phyloP scores from a whole-genome alignment of 1,140 invertebrate genomes.

The Bombus waltoni region DNA sequence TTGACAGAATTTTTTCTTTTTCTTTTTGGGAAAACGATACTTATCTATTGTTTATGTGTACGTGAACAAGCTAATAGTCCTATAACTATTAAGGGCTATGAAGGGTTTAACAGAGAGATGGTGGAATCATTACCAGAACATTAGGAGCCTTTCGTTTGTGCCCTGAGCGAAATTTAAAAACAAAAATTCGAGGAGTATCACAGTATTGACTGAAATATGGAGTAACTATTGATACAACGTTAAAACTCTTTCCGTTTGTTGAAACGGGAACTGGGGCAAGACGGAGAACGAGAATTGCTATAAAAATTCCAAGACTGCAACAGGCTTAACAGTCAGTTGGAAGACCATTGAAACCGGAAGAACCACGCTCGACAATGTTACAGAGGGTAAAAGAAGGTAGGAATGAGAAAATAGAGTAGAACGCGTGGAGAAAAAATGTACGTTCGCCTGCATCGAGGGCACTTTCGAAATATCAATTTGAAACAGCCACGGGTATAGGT shows the following conservation, averaged over 20 bases:
- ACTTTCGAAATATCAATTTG: conserved; percentile 79
- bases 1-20: too few relatives aligned
- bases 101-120: too few relatives aligned
- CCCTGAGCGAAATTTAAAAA: not conserved
- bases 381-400: not conserved
- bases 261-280: too few relatives aligned
- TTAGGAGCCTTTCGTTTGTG: conserved; percentile 59
- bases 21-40: too few relatives aligned
- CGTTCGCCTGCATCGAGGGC: conserved; percentile 21
- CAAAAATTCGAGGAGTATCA: not conserved
- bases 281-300: too few relatives aligned
- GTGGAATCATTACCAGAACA: conserved; percentile 26
- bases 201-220: not conserved
- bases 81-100: too few relatives aligned
- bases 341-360: conserved; percentile 14
- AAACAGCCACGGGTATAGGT: conserved; percentile 71
- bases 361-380: not conserved
- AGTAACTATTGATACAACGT: too few relatives aligned
- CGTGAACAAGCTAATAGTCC: too few relatives aligned
- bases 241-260: too few relatives aligned
- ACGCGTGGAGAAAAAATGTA: conserved; percentile 45
- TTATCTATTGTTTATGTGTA: too few relatives aligned
- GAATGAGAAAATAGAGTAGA: not conserved
- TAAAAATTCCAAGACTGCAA: not conserved
- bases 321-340: conserved; percentile 13